Evolutionary conservation across 2,888 invertebrate genomes (phyloP).

Genomic region (Acanthosepion lycidas): DNA sequence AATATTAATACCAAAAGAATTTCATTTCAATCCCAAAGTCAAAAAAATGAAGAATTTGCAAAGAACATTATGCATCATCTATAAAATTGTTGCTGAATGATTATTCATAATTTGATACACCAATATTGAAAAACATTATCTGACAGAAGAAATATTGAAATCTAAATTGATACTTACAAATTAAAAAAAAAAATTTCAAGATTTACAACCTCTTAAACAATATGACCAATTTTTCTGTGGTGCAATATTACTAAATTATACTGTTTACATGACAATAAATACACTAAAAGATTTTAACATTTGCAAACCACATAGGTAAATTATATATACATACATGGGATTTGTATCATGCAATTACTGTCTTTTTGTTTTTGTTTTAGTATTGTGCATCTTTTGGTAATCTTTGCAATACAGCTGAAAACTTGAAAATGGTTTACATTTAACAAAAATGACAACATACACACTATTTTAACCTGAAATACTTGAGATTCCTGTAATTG

Average conservation of each 20-base stretch:
- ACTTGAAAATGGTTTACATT: slow-evolving; percentile 18
- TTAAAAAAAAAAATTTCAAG: neutral
- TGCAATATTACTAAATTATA: neutral
- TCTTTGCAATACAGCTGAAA: neutral
- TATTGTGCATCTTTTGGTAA: neutral
- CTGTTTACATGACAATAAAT: neutral
- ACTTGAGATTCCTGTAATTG: neutral
- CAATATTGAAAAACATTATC: neutral
- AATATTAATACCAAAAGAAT: neutral
- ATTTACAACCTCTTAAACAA: neutral
- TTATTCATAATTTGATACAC: neutral
- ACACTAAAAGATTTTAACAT: neutral
- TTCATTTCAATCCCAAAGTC: neutral
- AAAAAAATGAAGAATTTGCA: neutral
- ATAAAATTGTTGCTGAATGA: neutral
- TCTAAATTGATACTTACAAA: neutral
- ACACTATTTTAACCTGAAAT: neutral
- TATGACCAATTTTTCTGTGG: neutral
- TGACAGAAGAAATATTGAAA: neutral
- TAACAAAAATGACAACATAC: neutral
- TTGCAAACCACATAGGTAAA: neutral
- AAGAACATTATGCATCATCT: neutral
- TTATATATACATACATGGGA: too few relatives aligned
- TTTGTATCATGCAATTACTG: too few relatives aligned
- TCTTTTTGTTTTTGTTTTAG: neutral